These are phyloP conservation scores for Pseudorhombus dupliciocellatus DNA, from an alignment of 2,113 vertebrate species.

Conservation along the genomic window DNA sequence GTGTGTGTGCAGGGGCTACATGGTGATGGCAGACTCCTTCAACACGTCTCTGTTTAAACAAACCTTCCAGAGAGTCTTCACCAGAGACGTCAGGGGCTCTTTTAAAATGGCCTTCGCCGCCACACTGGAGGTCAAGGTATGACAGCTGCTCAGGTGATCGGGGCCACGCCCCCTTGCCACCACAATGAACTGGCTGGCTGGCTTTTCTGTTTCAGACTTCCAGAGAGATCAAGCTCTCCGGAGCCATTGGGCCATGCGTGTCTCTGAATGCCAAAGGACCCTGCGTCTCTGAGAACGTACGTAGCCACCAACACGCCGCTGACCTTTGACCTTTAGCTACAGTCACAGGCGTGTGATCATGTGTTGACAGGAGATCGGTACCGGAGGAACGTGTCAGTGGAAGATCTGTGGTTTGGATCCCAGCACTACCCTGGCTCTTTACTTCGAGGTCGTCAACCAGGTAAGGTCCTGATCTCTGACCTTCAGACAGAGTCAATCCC, in stretches of 20 bases:
- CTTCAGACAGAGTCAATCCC: not conserved
- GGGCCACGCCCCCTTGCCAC: too few species aligned
- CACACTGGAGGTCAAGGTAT: slow-evolving; percentile 96
- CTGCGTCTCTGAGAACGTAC: slow-evolving; percentile 96
- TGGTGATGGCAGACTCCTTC: slow-evolving; percentile 99
- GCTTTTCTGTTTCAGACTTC: slow-evolving; percentile 85
- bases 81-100: slow-evolving; percentile 91
- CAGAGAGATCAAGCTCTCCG: slow-evolving; percentile 97
- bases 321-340: not conserved
- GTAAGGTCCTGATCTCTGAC: slow-evolving; percentile 67
- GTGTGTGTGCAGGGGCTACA: slow-evolving; percentile 87
- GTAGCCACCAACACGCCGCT: slow-evolving; percentile 48
- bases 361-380: slow-evolving; percentile 90
- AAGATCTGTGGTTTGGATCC: slow-evolving; percentile 96
- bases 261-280: slow-evolving; percentile 96
- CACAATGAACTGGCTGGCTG: not conserved
- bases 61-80: slow-evolving; percentile 97
- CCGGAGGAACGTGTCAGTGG: slow-evolving; percentile 96
- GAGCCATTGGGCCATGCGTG: slow-evolving; percentile 95
- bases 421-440: slow-evolving; percentile 91
- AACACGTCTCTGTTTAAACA: slow-evolving; percentile 98
- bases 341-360: not conserved
- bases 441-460: slow-evolving; percentile 98
- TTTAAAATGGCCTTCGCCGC: slow-evolving; percentile 98
- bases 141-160: not conserved